Base-by-base conservation (phyloP, 1,140 invertebrate genomes). In the Diachasma alloeum region DNA sequence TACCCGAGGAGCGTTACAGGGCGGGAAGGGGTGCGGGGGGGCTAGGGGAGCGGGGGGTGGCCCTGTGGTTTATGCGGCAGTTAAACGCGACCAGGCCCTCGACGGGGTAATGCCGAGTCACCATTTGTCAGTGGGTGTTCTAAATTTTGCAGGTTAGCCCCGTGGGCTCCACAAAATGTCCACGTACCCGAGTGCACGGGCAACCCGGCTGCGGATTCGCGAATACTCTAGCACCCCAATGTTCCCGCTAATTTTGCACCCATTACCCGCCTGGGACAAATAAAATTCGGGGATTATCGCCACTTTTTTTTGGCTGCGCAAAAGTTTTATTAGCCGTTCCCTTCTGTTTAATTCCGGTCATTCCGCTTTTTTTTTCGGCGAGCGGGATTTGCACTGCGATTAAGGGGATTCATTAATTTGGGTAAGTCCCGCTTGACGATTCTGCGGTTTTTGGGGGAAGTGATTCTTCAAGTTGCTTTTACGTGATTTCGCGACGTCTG, bases 121-220 rank as follows among this genome's bases (percentile, higher is more conserved):
- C 26, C 66, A 68, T 68, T 68, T 68, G 66, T 68, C 66, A 68
- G 66, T 68, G 66, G 66, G n/a, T 37, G 36, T 17, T 68, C 66
- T 68, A 68, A 68, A 68, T 68, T 68, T 68, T 19, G 66, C 36
- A 39, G 66, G 66, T 68, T 68, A 68, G n/a, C 36, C 66, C 36
- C 66, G 66, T 37, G 37, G 36, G 66, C 31, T 39, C 66, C 26
- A 63, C 59, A 68, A 68, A 68, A 68, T 36, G 66, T 19, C 11
- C 66, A 36, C 31, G 31, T 63, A 31, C 36, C 36, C 15, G 26
- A 10, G n/a, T 4, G 4, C 4, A 48, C 46, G 3, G n/a, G 59
- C 4, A 26, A 31, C 24, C 59, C 31, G 9, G 13, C n/a, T 37
- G n/a, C 66, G 48, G 48, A 68, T 68, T 68, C 66, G 31, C 66